phyloP scores from a whole-genome alignment of 2,113 vertebrate species.

The Strigops habroptila region DNA sequence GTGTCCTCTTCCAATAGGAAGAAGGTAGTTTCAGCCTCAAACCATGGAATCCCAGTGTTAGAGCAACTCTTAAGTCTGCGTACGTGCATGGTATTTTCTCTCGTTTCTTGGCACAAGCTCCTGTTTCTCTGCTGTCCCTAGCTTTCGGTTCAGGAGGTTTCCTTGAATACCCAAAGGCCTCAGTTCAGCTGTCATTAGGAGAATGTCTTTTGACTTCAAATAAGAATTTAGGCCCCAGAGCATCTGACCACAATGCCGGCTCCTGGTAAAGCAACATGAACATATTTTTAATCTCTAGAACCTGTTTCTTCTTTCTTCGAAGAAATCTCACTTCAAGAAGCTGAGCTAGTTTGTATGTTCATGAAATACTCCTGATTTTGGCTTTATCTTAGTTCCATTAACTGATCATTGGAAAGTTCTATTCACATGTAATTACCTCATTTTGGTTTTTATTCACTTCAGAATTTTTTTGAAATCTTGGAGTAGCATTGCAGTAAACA shows the following conservation, averaged over 20 bases:
- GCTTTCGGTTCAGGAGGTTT: constrained; percentile 2
- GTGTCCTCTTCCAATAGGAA: background rate
- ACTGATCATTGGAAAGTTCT: background rate
- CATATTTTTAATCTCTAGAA: background rate
- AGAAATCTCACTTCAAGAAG: background rate
- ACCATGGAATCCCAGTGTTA: background rate
- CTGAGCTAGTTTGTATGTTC: background rate
- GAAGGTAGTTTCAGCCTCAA: background rate
- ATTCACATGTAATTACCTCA: background rate
- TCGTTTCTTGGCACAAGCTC: background rate
- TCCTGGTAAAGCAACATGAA: background rate
- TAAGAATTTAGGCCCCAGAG: background rate
- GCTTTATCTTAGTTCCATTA: background rate
- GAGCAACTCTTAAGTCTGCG: background rate
- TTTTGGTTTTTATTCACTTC: background rate
- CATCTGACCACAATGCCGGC: background rate
- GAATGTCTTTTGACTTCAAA: constrained; percentile 12
- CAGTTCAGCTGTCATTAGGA: background rate
- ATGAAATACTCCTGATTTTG: background rate
- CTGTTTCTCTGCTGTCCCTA: background rate
- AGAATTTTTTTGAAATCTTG: background rate
- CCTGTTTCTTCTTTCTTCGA: background rate
- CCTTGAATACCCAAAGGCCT: background rate
- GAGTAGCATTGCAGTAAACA: background rate
- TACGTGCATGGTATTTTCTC: background rate